These are phyloP conservation scores for Emydocephalus ijimae DNA, from an alignment of 2,113 vertebrate genomes.

Conservation along the genomic window DNA sequence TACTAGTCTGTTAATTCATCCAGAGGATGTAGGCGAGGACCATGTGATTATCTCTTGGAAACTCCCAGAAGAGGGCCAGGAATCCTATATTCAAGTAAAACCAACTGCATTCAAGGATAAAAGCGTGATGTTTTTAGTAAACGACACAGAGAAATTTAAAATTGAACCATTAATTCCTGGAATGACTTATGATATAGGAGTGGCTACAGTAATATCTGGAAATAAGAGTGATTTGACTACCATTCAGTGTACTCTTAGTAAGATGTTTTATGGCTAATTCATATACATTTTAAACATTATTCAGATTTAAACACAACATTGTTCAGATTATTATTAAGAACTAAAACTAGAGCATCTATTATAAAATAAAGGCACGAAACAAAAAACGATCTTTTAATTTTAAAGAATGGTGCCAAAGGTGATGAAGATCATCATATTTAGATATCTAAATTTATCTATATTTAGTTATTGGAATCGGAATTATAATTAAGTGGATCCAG, in stretches of 20 bases:
- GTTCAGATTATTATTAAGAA: not conserved
- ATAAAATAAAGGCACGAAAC: not conserved
- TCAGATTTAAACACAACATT: not conserved
- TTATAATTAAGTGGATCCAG: not conserved
- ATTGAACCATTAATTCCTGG: constrained; percentile 73
- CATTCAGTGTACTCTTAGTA: constrained; percentile 78
- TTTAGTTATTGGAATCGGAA: not conserved
- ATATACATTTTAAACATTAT: not conserved
- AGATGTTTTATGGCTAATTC: constrained; percentile 40
- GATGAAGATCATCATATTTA: not conserved
- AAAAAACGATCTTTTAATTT: not conserved
- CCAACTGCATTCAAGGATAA: constrained; percentile 32
- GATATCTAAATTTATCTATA: too few species aligned
- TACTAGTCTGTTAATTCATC: constrained; percentile 58
- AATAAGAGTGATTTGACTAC: constrained; percentile 72
- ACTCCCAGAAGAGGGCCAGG: constrained; percentile 51
- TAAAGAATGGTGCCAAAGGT: not conserved
- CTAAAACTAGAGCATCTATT: not conserved
- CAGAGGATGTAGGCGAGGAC: constrained; percentile 60
- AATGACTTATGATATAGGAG: constrained; percentile 75
- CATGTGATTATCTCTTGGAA: constrained; percentile 76
- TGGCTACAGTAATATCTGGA: constrained; percentile 72
- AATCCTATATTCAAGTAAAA: constrained; percentile 70
- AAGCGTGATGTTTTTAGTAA: constrained; percentile 58
- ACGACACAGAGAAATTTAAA: constrained; percentile 63